Percentiles rank a stretch among this genome's conserved stretches.
Conservation (phyloP, 1,140 invertebrate species). For the Megalopta genalis region DNA sequence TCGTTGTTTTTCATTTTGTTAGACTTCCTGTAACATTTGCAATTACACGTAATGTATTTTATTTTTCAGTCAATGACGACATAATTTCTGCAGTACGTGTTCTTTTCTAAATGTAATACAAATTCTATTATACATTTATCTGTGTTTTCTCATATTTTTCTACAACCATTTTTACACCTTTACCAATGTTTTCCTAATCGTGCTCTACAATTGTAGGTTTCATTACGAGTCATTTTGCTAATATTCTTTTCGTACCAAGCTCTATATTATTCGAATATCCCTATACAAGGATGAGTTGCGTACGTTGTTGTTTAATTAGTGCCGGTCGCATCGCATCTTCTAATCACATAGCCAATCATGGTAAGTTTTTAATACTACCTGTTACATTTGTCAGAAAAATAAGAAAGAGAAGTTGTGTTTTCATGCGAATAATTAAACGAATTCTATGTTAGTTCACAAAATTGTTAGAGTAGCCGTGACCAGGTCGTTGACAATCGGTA, state of each 20-base stretch:
- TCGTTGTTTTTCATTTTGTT: too few species aligned
- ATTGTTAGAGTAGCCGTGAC: conserved; percentile 73
- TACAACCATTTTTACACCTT: background rate
- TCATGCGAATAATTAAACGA: background rate
- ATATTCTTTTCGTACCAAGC: background rate
- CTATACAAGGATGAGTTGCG: conserved; percentile 73
- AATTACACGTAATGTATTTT: background rate
- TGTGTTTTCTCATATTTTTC: background rate
- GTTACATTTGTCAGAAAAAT: too few species aligned
- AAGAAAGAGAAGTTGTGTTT: conserved; percentile 31
- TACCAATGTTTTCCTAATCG: background rate
- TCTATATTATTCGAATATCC: background rate
- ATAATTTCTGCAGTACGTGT: background rate
- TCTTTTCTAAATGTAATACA: background rate
- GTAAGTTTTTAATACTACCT: conserved; percentile 53
- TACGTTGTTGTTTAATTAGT: conserved; percentile 76
- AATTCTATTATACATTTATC: too few species aligned
- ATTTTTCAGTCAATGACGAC: background rate
- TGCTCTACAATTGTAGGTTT: background rate
- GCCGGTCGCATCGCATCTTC: conserved; percentile 75
- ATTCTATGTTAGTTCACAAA: conserved; percentile 71
- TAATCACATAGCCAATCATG: conserved; percentile 75
- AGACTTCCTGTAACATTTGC: background rate
- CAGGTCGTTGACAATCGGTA: conserved; percentile 68
- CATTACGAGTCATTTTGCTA: background rate